These are phyloP conservation scores for Acanthoscelides obtectus DNA, from an alignment of 2,888 invertebrate genomes.

Conservation along the genomic window DNA sequence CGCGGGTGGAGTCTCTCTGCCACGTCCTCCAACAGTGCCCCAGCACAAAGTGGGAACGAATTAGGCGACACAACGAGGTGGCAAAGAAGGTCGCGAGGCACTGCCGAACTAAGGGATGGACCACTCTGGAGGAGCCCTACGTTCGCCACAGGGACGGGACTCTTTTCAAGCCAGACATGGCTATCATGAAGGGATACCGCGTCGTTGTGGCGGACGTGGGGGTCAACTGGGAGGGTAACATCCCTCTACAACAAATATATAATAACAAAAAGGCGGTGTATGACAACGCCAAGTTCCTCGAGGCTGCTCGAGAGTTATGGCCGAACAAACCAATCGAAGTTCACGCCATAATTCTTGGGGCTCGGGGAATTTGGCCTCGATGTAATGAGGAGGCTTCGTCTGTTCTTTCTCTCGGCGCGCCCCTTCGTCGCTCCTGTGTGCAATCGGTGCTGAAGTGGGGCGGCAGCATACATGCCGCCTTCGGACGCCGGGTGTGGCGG, in stretches of 20 bases:
- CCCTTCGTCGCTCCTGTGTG: not conserved
- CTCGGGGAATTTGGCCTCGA: conserved; percentile 26
- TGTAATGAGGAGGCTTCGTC: conserved; percentile 9
- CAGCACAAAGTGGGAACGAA: conserved; percentile 7
- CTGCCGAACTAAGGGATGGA: not conserved
- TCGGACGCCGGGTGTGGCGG: not conserved
- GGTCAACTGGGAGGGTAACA: conserved; percentile 10
- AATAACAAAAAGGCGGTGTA: conserved; percentile 13
- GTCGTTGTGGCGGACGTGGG: conserved; percentile 8
- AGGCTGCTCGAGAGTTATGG: conserved; percentile 12
- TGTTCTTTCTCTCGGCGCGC: not conserved
- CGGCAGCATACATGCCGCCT: not conserved
- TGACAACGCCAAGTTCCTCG: conserved; percentile 16
- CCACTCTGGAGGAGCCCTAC: conserved; percentile 23
- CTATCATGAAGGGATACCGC: not conserved
- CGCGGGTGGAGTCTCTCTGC: conserved; percentile 8
- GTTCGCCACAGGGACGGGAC: conserved; percentile 20
- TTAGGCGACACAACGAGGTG: conserved; percentile 14
- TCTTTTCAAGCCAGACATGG: conserved; percentile 24
- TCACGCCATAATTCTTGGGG: conserved; percentile 14
- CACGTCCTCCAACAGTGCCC: conserved; percentile 20
- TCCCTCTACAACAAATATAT: not conserved
- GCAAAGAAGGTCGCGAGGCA: conserved; percentile 7
- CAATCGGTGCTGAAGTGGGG: not conserved
- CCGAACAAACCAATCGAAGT: not conserved